Conservation (phyloP, 2,113 vertebrate genomes). For the Cervus canadensis region DNA sequence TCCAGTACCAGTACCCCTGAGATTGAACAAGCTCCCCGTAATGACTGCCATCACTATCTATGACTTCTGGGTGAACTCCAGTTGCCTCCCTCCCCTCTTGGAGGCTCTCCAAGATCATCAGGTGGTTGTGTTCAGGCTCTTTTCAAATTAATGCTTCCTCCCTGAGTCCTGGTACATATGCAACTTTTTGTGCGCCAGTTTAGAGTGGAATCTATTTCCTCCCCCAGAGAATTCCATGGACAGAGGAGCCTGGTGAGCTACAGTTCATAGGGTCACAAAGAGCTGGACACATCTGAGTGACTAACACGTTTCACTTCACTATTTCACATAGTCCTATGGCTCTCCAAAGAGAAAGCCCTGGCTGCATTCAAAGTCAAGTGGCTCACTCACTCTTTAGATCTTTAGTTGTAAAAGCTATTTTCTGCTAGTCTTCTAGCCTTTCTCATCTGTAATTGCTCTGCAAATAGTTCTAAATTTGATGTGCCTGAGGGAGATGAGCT, state of each 20-base stretch:
- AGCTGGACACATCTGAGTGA: not conserved
- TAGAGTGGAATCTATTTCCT: not conserved
- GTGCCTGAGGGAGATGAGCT: not conserved
- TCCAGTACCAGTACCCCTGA: not conserved
- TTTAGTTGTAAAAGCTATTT: not conserved
- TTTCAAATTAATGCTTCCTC: not conserved
- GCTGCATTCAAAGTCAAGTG: not conserved
- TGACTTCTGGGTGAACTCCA: not conserved
- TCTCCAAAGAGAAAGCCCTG: not conserved
- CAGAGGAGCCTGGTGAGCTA: not conserved
- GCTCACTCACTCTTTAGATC: not conserved
- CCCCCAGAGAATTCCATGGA: not conserved
- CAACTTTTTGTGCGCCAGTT: accelerated
- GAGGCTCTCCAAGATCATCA: not conserved
- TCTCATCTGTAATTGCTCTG: not conserved
- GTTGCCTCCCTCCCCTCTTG: not conserved
- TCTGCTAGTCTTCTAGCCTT: not conserved
- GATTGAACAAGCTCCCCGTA: not conserved
- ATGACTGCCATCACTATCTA: not conserved
- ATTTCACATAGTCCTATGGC: not conserved
- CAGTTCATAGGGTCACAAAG: not conserved
- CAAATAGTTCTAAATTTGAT: not conserved
- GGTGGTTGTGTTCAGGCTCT: not conserved
- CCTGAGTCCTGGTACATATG: not conserved
- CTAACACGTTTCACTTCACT: not conserved